phyloP scores from a whole-genome alignment of 2,888 invertebrate species.

The Acanthoscelides obtectus region DNA sequence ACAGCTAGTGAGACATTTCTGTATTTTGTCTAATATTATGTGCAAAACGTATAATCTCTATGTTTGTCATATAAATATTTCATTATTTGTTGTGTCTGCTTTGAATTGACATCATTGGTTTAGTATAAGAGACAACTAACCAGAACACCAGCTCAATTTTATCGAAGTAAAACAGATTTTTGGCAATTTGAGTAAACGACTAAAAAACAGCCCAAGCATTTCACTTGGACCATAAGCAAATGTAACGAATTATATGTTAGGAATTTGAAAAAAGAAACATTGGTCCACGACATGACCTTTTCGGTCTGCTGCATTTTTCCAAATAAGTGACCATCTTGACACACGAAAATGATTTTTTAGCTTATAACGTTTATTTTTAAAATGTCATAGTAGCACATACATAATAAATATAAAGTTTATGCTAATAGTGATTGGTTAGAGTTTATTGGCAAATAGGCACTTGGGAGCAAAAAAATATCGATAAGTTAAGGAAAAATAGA shows the following conservation, averaged over 20 bases:
- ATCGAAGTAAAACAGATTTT: not conserved
- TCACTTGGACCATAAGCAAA: too few relatives aligned
- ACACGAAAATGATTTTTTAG: too few relatives aligned
- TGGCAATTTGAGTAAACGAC: too few relatives aligned
- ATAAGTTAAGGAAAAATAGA: too few relatives aligned
- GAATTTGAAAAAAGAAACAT: too few relatives aligned
- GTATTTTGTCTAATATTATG: constrained; percentile 11
- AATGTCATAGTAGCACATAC: too few relatives aligned
- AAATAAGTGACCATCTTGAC: too few relatives aligned
- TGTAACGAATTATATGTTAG: too few relatives aligned
- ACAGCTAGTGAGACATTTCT: constrained; percentile 23
- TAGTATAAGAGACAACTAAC: not conserved
- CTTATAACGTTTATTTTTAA: too few relatives aligned
- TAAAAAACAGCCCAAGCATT: too few relatives aligned
- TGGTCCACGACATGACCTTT: too few relatives aligned
- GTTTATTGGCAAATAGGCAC: not conserved
- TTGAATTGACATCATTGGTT: constrained; percentile 16
- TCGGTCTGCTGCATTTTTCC: too few relatives aligned
- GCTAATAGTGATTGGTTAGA: not conserved
- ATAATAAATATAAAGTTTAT: not conserved
- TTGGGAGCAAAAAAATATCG: not conserved
- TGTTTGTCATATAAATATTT: constrained; percentile 2
- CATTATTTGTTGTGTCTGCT: constrained; percentile 4
- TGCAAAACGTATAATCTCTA: constrained; percentile 17
- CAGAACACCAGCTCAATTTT: not conserved